These are phyloP conservation scores for Calcarius lapponicus DNA, from an alignment of 2,797 vertebrate genomes.

Conservation along the genomic window DNA sequence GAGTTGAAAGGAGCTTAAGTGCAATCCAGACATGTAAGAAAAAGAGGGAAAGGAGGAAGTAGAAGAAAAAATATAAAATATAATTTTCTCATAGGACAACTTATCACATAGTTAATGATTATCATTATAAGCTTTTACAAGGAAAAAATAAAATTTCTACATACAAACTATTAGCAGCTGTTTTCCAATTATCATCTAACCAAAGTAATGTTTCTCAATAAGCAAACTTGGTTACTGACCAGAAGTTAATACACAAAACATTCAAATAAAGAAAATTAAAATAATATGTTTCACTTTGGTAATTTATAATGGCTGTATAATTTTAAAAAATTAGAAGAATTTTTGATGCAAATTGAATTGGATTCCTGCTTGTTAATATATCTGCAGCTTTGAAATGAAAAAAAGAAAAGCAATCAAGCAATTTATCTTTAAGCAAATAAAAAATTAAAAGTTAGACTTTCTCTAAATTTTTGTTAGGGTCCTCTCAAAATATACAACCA, in stretches of 20 bases:
- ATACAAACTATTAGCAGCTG: background rate
- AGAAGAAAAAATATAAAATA: background rate
- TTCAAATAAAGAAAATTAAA: background rate
- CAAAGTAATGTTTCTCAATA: background rate
- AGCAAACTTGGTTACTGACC: background rate
- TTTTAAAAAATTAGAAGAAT: background rate
- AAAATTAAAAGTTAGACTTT: background rate
- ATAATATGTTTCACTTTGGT: background rate
- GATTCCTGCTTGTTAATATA: background rate
- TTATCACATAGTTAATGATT: background rate
- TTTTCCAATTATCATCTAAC: background rate
- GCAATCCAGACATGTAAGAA: background rate
- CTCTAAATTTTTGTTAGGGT: background rate
- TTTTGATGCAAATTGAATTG: background rate
- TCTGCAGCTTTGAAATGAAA: background rate
- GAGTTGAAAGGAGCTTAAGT: background rate
- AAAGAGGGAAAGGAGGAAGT: rapidly evolving
- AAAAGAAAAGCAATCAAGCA: rapidly evolving
- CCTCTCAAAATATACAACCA: background rate
- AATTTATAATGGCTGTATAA: background rate
- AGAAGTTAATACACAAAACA: background rate
- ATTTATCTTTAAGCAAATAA: background rate
- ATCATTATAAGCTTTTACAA: background rate
- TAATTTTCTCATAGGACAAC: background rate
- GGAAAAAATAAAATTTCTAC: background rate